Evolutionary conservation across 2,888 invertebrate species (phyloP), one percentile per base, ranked within the genome.

Genomic region (Protula sp.): DNA sequence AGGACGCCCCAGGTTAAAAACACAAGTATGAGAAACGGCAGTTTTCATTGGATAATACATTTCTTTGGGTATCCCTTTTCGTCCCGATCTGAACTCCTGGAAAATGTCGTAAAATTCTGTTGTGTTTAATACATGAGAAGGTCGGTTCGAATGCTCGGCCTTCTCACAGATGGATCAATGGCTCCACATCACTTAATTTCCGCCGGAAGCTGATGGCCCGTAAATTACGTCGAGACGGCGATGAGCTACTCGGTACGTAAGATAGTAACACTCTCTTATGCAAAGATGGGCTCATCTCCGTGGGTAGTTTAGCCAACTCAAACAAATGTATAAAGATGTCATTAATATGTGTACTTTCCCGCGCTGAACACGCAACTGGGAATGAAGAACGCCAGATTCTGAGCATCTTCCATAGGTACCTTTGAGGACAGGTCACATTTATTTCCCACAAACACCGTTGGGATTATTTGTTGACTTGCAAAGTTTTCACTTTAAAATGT

Each of bases 131-230:
- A 89, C 72, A 91, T 89, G 87, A 91, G 88, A 69, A 92, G 85
- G 79, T 93, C 92, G 3, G 92, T 92, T 64, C 92, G 85, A 67
- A 93, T 90, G 80, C 91, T 91, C 31, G 92, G 92, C 52, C 92
- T 84, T 56, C 92, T 84, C 0, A 90, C 92, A 76, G 91, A 91
- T 1, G 91, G 90, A n/a, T 91, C 89, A 26, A 92, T 90, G 3
- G 91, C 90, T 2, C 92, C 92, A 91, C 91, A 67, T 91, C 91
- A 69, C 91, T 82, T 56, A 90, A 85, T 61, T 91, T 84, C 72
- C 91, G 89, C 72, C 91, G 89, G 66, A 92, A 90, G 52, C 90
- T 90, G 58, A 92, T 83, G 4, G 67, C n/a, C 64, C 63, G 47
- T 62, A 60, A 61, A 2, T 67, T 59, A 24, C 69, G 62, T 19